Conservation (phyloP, 2,888 invertebrate species). For the Glaucopsyche alexis region DNA sequence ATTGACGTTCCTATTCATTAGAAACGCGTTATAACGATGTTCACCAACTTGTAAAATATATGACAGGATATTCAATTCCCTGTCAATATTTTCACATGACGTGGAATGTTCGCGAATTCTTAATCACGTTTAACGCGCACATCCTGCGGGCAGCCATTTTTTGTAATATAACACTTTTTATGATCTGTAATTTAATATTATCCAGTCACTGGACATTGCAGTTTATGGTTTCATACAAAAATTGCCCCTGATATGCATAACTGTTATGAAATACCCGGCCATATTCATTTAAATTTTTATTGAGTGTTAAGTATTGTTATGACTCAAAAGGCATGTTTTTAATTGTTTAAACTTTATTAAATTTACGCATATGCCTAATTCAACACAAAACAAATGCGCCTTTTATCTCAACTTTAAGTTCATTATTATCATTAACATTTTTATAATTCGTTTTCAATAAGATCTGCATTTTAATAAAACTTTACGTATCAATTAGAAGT, state of each 20-base stretch:
- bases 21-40: no score
- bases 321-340: not conserved
- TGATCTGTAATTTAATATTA: constrained; percentile 68
- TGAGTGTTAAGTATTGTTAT: not conserved
- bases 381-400: no score
- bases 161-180: constrained; percentile 54
- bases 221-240: constrained; percentile 54
- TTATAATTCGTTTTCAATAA: no score
- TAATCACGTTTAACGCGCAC: constrained; percentile 27
- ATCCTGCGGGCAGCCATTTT: constrained; percentile 26
- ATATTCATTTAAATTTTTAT: not conserved
- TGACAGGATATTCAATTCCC: not conserved
- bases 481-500: no score
- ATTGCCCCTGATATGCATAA: constrained; percentile 35
- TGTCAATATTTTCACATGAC: constrained; percentile 3
- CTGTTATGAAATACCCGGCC: not conserved
- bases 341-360: not conserved
- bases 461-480: no score
- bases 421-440: no score
- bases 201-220: constrained; percentile 58
- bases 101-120: not conserved
- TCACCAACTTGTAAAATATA: constrained; percentile 1
- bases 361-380: no score
- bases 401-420: no score
- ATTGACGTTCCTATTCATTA: no score